Percentiles rank a stretch among this genome's conserved stretches.
phyloP scores from a whole-genome alignment of 1,140 invertebrate genomes.

The Eumaeus atala region DNA sequence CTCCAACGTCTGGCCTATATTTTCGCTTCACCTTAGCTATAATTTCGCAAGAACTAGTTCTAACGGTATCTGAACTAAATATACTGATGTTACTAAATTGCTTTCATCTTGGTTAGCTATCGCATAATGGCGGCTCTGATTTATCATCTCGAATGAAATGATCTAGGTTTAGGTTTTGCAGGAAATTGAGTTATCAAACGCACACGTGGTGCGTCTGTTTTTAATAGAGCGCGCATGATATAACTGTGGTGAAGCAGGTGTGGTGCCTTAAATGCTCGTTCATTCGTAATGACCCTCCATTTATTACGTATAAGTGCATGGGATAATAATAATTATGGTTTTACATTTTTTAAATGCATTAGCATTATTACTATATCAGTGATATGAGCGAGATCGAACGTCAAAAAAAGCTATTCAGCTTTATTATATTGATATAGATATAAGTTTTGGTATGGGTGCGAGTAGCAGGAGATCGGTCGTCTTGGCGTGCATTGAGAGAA shows the following conservation, averaged over 20 bases:
- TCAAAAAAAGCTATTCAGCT: too few species aligned
- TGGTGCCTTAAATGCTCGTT: slow-evolving; percentile 6
- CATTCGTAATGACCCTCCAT: neutral
- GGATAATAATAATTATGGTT: too few species aligned
- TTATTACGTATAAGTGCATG: neutral
- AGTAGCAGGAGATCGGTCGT: too few species aligned
- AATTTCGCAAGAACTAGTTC: neutral
- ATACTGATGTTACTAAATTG: slow-evolving; percentile 22
- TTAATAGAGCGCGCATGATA: slow-evolving; percentile 13
- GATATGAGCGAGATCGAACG: too few species aligned
- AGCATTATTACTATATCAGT: too few species aligned
- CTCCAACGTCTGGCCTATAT: slow-evolving; percentile 2
- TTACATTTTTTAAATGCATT: too few species aligned
- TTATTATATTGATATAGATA: too few species aligned
- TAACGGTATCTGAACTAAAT: slow-evolving; percentile 11
- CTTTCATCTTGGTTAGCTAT: slow-evolving; percentile 19
- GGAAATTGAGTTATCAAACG: slow-evolving; percentile 26
- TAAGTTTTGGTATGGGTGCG: too few species aligned
- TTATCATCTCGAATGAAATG: slow-evolving; percentile 14
- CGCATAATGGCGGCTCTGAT: slow-evolving; percentile 6
- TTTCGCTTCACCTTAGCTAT: neutral
- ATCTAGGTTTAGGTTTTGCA: slow-evolving; percentile 27
- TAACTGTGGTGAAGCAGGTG: slow-evolving; percentile 24
- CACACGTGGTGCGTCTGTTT: slow-evolving; percentile 15
- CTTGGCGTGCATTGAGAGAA: too few species aligned